Evolutionary conservation across 2,888 invertebrate genomes (phyloP).

Genomic region (Eupithecia tripunctaria): DNA sequence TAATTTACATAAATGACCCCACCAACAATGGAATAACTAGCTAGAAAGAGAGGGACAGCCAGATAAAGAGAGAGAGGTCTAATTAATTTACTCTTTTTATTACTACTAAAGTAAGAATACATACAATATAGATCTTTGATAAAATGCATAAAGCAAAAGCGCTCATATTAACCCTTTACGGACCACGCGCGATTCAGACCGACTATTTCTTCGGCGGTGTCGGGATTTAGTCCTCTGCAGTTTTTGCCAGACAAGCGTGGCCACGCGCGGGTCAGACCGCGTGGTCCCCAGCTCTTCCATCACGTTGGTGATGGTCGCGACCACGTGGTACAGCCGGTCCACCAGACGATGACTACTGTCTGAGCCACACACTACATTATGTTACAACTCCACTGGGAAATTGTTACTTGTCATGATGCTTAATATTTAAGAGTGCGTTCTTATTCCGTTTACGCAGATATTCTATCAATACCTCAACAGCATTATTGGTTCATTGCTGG

Average conservation of each 20-base stretch:
- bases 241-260: conserved; percentile 39
- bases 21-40: not conserved
- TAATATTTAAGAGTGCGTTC: too few relatives aligned
- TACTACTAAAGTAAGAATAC: not conserved
- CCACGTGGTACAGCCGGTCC: conserved; percentile 68
- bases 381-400: conserved; percentile 46
- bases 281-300: conserved; percentile 55
- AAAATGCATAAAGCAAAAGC: not conserved
- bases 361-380: conserved; percentile 61
- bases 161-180: not conserved
- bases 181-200: not conserved
- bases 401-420: not conserved
- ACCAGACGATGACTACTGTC: conserved; percentile 75
- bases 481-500: too few relatives aligned
- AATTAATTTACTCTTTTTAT: too few relatives aligned
- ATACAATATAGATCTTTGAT: not conserved
- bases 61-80: too few relatives aligned
- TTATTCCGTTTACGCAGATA: too few relatives aligned
- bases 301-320: conserved; percentile 52
- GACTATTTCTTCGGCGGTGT: not conserved
- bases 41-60: too few relatives aligned
- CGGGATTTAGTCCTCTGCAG: not conserved
- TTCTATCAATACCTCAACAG: too few relatives aligned
- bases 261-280: conserved; percentile 65
- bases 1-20: not conserved